Base-by-base conservation (phyloP, 2,888 invertebrate genomes). In the Chironomus riparius region DNA sequence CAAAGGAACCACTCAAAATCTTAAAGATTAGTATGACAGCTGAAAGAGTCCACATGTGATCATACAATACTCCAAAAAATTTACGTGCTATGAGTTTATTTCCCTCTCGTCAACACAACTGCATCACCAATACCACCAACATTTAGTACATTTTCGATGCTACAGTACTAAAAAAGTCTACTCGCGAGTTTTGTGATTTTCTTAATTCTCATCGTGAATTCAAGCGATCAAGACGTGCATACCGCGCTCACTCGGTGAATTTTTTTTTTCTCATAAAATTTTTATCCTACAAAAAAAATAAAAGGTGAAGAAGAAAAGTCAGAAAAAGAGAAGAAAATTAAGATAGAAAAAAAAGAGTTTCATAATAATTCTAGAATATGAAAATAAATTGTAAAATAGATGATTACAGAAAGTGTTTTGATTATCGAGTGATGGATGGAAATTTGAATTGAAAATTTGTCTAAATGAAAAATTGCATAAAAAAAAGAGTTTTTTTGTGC, bases 171-270 rank as follows among this genome's bases (percentile, higher is more conserved):
- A 65, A 24, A n/a, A 4, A 56, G 21, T 65, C 21, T 21, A 65
- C 65, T 65, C 65, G 65, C 65, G 65, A 38, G 24, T 24, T 65
- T 65, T 38, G 10, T 38, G 21, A 56, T 56, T 56, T 13, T 65
- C 65, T 38, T 38, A 65, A 65, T 65, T 24, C 65, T 65, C 21
- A 21, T 65, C 65, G 65, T 65, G 65, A 65, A 65, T 65, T 65
- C 65, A 65, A 65, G 22, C 65, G 65, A 65, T 65, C 12, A 24
- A 65, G 65, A 65, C 65, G 65, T 65, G 65, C 65, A 21, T 65
- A 21, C 65, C 65, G 65, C 65, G 18, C 21, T 65, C 22, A 22
- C 21, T 65, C 65, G 65, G 65, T 65, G 21, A 65, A 65, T 65
- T 65, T 65, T 56, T 15, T 56, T 2, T 38, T 56, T 56, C n/a